Conservation (phyloP, 2,888 invertebrate genomes). For the Steinernema carpocapsae region DNA sequence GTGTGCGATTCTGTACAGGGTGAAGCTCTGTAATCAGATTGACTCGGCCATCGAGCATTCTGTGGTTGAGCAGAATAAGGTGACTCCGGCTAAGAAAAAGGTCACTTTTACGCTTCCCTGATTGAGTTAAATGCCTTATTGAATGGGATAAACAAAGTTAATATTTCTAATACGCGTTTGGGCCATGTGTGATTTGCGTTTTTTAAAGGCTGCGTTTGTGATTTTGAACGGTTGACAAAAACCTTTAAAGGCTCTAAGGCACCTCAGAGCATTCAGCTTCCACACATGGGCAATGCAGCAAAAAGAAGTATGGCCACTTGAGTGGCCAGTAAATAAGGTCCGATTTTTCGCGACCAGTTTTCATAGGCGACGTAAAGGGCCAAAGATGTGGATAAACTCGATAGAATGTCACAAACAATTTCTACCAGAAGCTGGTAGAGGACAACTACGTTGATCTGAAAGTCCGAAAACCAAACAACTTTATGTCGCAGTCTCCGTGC, state of each 20-base stretch:
- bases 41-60: neutral
- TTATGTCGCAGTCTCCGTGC: too few relatives aligned
- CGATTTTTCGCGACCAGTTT: neutral
- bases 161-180: too few relatives aligned
- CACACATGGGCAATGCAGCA: neutral
- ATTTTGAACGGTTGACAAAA: too few relatives aligned
- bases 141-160: too few relatives aligned
- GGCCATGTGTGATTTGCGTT: too few relatives aligned
- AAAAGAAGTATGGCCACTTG: neutral
- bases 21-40: neutral
- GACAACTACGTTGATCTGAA: conserved; percentile 9
- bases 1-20: neutral
- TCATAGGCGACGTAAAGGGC: neutral
- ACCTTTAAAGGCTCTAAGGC: too few relatives aligned
- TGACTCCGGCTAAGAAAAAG: neutral
- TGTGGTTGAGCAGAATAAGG: neutral
- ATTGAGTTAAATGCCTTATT: neutral
- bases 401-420: neutral
- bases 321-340: neutral
- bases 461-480: too few relatives aligned
- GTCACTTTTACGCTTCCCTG: neutral
- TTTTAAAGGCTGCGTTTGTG: too few relatives aligned
- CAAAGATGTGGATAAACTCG: neutral
- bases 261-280: too few relatives aligned
- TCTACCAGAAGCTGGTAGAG: conserved; percentile 3